Base-by-base conservation (phyloP, 2,113 vertebrate genomes). In the Onychorhynchus coronatus region DNA sequence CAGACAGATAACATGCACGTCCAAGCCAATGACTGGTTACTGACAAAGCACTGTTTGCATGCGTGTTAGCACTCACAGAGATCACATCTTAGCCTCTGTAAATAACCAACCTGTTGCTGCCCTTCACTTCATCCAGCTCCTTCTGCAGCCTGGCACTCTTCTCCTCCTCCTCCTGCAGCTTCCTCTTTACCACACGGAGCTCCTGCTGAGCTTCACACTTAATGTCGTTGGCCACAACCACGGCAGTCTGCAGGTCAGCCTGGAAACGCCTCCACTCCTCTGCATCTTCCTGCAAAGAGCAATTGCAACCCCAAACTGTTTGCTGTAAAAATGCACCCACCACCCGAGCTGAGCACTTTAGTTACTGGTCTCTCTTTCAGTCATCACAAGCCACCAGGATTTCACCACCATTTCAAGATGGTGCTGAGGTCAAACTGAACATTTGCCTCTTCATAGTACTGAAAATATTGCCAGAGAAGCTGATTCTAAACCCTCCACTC, bases 191-290 rank as follows among this genome's bases (percentile, higher is more conserved):
- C 2, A 98, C 85, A 2, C 99, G 99, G 63, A 99, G 98, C 97
- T 99, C 99, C 97, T 99, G 99, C 97, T 99, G 99, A 44, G 99
- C 99, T 96, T 99, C 99, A 62, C 99, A 99, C 96, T 99, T 99
- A 59, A 99, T 99, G 95, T 99, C 99, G 9, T 99, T 99, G 83
- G 99, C 99, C 39, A 99, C 99, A 16, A 99, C 99, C 96, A 99
- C 99, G 0, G 99, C 99, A 0, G 99, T 99, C 98, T 99, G 99
- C 78, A 99, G 98, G 97, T 99, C 99, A 1, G 99, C 99, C 96
- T 99, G 99, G 97, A 99, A 99, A 37, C 98, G 98, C 61, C 97
- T 98, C 99, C 99, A 99, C 84, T 99, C 99, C 84, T 99, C 99
- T 2, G 98, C 98, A 50, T 99, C 99, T 23, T 99, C 99, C 99